Evolutionary conservation across 2,797 vertebrate species (phyloP).

Genomic region (Synaphobranchus kaupii): DNA sequence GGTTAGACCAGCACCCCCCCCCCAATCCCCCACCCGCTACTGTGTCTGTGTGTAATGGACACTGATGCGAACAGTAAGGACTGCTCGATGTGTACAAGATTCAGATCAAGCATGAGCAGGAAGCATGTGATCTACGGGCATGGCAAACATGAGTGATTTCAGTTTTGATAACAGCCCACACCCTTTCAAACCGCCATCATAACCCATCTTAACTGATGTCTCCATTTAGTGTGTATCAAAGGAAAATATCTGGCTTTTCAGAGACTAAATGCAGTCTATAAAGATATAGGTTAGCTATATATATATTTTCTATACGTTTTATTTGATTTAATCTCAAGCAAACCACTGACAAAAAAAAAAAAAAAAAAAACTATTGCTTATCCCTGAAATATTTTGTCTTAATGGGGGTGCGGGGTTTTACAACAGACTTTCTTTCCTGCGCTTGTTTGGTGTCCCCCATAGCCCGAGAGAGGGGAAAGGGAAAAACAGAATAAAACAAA

Average conservation of each 20-base stretch:
- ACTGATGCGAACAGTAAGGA: background rate
- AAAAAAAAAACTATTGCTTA: conserved; percentile 7
- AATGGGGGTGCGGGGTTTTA: background rate
- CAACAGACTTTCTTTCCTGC: conserved; percentile 4
- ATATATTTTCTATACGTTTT: conserved; percentile 18
- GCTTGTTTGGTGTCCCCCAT: conserved; percentile 4
- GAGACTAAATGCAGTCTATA: background rate
- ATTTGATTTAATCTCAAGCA: conserved; percentile 19
- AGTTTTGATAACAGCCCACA: background rate
- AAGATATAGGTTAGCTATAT: conserved; percentile 18
- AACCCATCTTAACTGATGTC: background rate
- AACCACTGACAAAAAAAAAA: conserved; percentile 17
- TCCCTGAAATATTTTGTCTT: conserved; percentile 29
- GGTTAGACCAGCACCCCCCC: background rate
- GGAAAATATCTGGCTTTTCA: conserved; percentile 16
- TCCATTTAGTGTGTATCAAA: background rate
- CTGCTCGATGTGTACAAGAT: background rate
- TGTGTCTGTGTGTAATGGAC: background rate
- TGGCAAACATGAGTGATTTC: background rate
- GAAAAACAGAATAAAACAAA: background rate
- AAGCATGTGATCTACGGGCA: background rate
- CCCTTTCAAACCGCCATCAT: background rate
- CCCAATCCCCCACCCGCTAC: background rate
- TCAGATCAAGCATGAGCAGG: background rate
- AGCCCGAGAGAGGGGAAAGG: background rate